Evolutionary conservation across 2,888 invertebrate species (phyloP).

Genomic region (Helicoverpa assulta): DNA sequence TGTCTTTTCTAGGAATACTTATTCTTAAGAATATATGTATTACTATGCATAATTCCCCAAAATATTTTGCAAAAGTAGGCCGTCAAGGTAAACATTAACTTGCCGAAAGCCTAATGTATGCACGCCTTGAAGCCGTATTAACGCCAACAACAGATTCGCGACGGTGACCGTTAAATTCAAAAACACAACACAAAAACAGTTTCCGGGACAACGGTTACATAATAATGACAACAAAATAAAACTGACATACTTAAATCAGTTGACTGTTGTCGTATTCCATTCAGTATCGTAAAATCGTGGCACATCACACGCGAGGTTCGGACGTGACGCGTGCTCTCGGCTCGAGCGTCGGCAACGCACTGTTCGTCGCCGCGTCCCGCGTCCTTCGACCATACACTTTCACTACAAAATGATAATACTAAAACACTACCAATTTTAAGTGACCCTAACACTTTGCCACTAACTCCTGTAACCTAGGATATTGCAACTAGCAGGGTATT

Average conservation of each 20-base stretch:
- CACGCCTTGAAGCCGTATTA: slow-evolving; percentile 68
- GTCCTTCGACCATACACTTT: slow-evolving; percentile 88
- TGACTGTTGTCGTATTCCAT: slow-evolving; percentile 66
- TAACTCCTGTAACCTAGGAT: slow-evolving; percentile 18
- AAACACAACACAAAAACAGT: slow-evolving; percentile 65
- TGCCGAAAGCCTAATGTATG: slow-evolving; percentile 70
- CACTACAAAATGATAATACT: slow-evolving; percentile 80
- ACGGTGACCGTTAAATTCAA: slow-evolving; percentile 72
- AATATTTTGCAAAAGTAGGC: slow-evolving; percentile 59
- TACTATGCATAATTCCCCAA: slow-evolving; percentile 41
- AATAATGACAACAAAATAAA: slow-evolving; percentile 70
- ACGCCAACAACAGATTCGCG: slow-evolving; percentile 66
- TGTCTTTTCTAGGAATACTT: slow-evolving; percentile 11
- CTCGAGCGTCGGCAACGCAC: slow-evolving; percentile 74
- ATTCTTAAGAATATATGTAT: slow-evolving; percentile 14
- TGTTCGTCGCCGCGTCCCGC: slow-evolving; percentile 65
- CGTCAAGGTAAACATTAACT: slow-evolving; percentile 65
- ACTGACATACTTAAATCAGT: slow-evolving; percentile 85
- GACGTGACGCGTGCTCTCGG: slow-evolving; percentile 57
- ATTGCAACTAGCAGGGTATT: slow-evolving; percentile 36
- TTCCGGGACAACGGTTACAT: slow-evolving; percentile 68
- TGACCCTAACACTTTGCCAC: slow-evolving; percentile 25
- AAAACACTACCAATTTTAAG: slow-evolving; percentile 63
- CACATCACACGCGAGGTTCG: slow-evolving; percentile 62
- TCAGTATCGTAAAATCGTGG: slow-evolving; percentile 63